Percentiles rank a stretch among this genome's conserved stretches.
Conservation (phyloP, 2,888 invertebrate genomes). For the Orthonychiurus folsomi region DNA sequence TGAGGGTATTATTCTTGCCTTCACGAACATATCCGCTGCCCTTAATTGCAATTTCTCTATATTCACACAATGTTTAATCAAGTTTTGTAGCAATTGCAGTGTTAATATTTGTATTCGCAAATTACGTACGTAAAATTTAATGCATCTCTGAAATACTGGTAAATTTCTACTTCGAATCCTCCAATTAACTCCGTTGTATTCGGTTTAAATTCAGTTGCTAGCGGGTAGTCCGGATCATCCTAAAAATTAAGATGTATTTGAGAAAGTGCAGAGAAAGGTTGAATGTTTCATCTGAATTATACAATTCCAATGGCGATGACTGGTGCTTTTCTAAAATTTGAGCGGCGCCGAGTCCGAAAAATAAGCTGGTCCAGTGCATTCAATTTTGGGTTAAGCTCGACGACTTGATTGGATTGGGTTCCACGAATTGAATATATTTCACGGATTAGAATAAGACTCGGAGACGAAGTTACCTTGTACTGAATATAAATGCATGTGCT, state of each 20-base stretch:
- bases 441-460: background rate
- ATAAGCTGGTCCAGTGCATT: too few species aligned
- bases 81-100: too few species aligned
- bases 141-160: conserved; percentile 7
- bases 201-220: conserved; percentile 8
- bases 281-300: background rate
- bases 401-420: too few species aligned
- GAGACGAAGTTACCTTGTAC: too few species aligned
- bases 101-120: too few species aligned
- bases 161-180: conserved; percentile 10
- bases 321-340: background rate
- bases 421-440: background rate
- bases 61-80: background rate
- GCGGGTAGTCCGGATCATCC: conserved; percentile 9
- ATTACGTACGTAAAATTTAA: conserved; percentile 9
- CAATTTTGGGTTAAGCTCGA: too few species aligned
- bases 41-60: conserved; percentile 6
- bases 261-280: background rate
- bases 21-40: conserved; percentile 9
- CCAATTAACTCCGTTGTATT: background rate
- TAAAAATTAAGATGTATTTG: background rate
- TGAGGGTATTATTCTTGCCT: conserved; percentile 2
- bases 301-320: conserved; percentile 3
- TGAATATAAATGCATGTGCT: background rate
- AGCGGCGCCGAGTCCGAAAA: background rate